A percentile compares a stretch with the other conserved stretches of the same genome.
Evolutionary conservation across 2,888 invertebrate genomes (phyloP).

Genomic region (Taphrorychus bicolor): DNA sequence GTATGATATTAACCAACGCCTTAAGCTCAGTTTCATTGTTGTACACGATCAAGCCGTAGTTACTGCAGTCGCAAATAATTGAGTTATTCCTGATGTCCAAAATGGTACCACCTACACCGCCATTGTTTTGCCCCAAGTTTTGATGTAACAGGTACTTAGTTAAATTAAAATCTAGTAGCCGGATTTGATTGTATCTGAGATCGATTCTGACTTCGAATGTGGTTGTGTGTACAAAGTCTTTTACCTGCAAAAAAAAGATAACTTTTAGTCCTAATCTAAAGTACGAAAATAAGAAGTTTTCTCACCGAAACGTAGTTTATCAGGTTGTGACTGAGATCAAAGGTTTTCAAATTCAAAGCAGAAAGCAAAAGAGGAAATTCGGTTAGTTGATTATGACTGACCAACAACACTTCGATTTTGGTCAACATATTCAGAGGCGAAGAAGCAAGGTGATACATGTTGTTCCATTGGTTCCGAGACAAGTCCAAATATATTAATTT

Average conservation of each 20-base stretch:
- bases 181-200: slow-evolving; percentile 31
- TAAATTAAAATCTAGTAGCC: slow-evolving; percentile 11
- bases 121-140: too few species aligned
- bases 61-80: slow-evolving; percentile 67
- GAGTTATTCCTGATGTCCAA: slow-evolving; percentile 52
- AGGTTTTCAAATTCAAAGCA: slow-evolving; percentile 30
- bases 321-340: slow-evolving; percentile 46
- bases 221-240: background rate
- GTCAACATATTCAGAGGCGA: slow-evolving; percentile 44
- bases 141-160: slow-evolving; percentile 12
- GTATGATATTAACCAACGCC: slow-evolving; percentile 42
- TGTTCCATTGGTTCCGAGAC: slow-evolving; percentile 45
- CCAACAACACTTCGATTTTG: slow-evolving; percentile 26
- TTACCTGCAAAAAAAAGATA: slow-evolving; percentile 11
- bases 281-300: too few species aligned
- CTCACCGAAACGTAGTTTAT: slow-evolving; percentile 33
- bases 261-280: background rate
- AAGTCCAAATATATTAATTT: slow-evolving; percentile 42
- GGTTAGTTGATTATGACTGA: slow-evolving; percentile 37
- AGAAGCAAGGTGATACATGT: slow-evolving; percentile 14
- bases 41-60: slow-evolving; percentile 65
- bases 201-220: slow-evolving; percentile 14
- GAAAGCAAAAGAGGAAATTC: slow-evolving; percentile 26
- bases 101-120: too few species aligned
- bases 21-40: slow-evolving; percentile 57